Percentiles rank a stretch among this genome's conserved stretches.
These are phyloP conservation scores for Octodon degus DNA, from an alignment of 2,113 vertebrate species.

Conservation along the genomic window DNA sequence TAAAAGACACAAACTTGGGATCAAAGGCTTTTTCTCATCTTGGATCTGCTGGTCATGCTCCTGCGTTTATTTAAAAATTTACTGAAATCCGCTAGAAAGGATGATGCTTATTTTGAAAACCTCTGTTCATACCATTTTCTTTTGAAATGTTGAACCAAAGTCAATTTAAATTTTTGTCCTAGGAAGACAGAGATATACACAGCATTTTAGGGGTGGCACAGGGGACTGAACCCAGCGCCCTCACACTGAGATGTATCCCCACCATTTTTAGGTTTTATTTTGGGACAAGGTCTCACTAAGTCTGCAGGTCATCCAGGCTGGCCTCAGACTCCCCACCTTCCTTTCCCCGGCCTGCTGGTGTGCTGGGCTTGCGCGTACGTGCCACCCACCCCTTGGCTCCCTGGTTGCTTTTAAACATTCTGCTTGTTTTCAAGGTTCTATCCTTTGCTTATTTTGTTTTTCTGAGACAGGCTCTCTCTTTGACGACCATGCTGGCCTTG, in stretches of 20 bases:
- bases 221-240: neutral
- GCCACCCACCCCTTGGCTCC: neutral
- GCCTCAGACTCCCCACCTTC: neutral
- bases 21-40: neutral
- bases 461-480: neutral
- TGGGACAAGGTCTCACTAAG: neutral
- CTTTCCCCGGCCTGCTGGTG: neutral
- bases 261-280: neutral
- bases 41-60: neutral
- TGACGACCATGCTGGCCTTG: neutral
- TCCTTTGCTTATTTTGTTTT: neutral
- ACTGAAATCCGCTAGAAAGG: neutral
- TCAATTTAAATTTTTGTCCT: neutral
- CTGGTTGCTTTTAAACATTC: neutral
- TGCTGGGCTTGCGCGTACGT: neutral
- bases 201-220: neutral
- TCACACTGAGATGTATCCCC: neutral
- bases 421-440: neutral
- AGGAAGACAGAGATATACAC: neutral
- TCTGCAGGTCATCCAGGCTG: neutral
- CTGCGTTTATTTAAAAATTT: constrained; percentile 14
- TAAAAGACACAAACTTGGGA: constrained; percentile 1
- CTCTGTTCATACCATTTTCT: constrained; percentile 22
- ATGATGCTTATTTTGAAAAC: neutral
- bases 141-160: constrained; percentile 2